Evolutionary conservation across 2,888 invertebrate genomes (phyloP).

Genomic region (Heliconius charithonia): DNA sequence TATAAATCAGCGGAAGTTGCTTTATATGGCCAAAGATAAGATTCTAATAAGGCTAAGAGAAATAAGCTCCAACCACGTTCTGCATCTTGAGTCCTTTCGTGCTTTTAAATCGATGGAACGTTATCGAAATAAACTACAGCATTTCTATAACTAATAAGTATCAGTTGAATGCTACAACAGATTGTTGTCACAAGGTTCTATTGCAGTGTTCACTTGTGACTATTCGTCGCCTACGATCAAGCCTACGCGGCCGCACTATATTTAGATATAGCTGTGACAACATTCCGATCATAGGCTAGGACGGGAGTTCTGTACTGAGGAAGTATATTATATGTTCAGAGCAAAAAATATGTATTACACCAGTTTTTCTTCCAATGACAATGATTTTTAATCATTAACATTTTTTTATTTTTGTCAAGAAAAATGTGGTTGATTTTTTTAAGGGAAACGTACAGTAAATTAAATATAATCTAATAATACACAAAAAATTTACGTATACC

Average conservation of each 20-base stretch:
- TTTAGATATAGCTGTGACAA: conserved; percentile 50
- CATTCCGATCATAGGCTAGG: conserved; percentile 45
- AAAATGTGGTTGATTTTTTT: too few species aligned
- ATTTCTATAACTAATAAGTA: neutral
- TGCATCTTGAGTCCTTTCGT: conserved; percentile 9
- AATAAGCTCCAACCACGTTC: neutral
- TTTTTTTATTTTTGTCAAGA: too few species aligned
- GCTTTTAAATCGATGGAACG: conserved; percentile 21
- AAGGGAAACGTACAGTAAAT: too few species aligned
- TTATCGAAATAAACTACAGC: conserved; percentile 20
- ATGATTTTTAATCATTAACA: neutral
- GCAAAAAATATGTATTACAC: neutral
- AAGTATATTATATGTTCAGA: conserved; percentile 8
- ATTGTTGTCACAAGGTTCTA: conserved; percentile 34
- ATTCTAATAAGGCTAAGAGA: conserved; percentile 35
- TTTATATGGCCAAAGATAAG: conserved; percentile 37
- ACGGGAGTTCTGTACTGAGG: conserved; percentile 22
- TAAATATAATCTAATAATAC: too few species aligned
- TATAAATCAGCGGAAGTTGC: conserved; percentile 33
- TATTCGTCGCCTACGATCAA: conserved; percentile 49
- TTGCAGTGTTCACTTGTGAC: conserved; percentile 28
- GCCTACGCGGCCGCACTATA: conserved; percentile 52
- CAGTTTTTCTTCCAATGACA: neutral
- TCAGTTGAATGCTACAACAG: conserved; percentile 20
- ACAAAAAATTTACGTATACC: too few species aligned